Conservation (phyloP, 2,888 invertebrate genomes). For the Anarsia innoxiella region DNA sequence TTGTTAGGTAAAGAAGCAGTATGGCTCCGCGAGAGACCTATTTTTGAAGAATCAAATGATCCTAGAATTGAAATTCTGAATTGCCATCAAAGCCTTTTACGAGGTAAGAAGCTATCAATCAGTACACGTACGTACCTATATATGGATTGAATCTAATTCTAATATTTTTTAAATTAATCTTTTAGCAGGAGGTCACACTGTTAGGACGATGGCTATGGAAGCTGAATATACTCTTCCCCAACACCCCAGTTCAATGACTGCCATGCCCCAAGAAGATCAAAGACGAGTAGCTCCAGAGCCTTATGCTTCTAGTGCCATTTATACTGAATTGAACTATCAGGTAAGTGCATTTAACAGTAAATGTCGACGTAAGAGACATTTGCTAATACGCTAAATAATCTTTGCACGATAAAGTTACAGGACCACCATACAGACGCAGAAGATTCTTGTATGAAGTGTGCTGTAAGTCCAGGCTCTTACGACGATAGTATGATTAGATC, state of each 20-base stretch:
- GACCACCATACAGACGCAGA: constrained; percentile 68
- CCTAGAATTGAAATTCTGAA: constrained; percentile 66
- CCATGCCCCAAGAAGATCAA: constrained; percentile 51
- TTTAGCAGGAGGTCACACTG: constrained; percentile 47
- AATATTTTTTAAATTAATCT: too few species aligned
- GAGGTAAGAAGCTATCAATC: too few species aligned
- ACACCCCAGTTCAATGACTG: constrained; percentile 48
- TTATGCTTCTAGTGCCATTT: constrained; percentile 83
- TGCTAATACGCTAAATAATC: background rate
- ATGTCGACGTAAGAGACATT: too few species aligned
- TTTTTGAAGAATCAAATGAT: constrained; percentile 62
- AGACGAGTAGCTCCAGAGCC: constrained; percentile 76
- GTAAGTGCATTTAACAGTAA: constrained; percentile 29
- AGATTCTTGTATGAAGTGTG: constrained; percentile 72
- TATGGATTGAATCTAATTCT: too few species aligned
- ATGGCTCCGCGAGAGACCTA: constrained; percentile 60
- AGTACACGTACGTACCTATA: too few species aligned
- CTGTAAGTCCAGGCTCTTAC: constrained; percentile 72
- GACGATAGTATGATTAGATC: constrained; percentile 71
- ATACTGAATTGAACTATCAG: constrained; percentile 67
- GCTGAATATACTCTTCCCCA: constrained; percentile 68
- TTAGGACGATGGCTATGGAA: constrained; percentile 64
- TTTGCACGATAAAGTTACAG: constrained; percentile 42
- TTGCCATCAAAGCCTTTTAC: constrained; percentile 60
- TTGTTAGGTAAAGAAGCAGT: constrained; percentile 66